phyloP scores from a whole-genome alignment of 2,888 invertebrate species.

The Temnothorax ravouxi region DNA sequence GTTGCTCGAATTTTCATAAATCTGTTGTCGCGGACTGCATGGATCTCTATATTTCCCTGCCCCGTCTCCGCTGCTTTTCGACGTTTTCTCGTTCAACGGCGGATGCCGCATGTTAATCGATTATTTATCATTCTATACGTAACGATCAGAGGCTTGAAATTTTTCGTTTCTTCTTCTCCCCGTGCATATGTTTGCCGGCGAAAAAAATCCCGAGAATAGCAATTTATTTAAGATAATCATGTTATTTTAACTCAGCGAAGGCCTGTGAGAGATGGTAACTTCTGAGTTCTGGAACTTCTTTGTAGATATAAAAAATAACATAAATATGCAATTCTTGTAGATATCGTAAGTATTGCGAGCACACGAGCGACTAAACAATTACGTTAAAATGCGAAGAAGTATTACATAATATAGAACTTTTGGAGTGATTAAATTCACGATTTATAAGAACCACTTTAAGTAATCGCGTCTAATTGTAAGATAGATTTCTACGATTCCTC shows the following conservation, averaged over 20 bases:
- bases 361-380: background rate
- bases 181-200: background rate
- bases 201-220: background rate
- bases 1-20: conserved; percentile 59
- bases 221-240: background rate
- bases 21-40: conserved; percentile 17
- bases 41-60: background rate
- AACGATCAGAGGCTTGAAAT: background rate
- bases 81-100: background rate
- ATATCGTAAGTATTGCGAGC: background rate
- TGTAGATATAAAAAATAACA: background rate
- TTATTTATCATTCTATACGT: background rate
- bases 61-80: background rate
- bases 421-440: background rate
- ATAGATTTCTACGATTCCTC: background rate
- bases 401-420: background rate
- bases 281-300: background rate
- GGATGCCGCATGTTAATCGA: background rate
- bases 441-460: background rate
- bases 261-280: background rate
- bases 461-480: background rate
- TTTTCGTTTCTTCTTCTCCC: conserved; percentile 16
- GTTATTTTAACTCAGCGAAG: background rate
- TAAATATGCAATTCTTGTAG: background rate
- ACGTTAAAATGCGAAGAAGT: background rate